phyloP scores from a whole-genome alignment of 2,113 vertebrate species.

The Lepus americanus region DNA sequence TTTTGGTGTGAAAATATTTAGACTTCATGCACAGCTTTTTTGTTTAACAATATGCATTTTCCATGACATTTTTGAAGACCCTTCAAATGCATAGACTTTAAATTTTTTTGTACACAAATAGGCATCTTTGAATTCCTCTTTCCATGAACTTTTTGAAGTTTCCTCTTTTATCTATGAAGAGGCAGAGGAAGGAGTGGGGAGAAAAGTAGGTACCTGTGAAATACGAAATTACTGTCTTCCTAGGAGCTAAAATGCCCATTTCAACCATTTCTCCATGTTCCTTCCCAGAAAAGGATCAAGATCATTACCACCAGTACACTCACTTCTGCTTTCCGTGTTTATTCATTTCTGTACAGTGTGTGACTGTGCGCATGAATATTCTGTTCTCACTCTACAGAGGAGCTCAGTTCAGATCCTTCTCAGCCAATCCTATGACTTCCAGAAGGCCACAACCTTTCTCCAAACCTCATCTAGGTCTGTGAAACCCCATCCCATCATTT shows the following conservation, averaged over 20 bases:
- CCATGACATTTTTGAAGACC: no score
- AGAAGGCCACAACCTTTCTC: neutral
- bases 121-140: no score
- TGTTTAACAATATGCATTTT: no score
- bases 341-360: neutral
- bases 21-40: no score
- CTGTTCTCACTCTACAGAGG: neutral
- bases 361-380: conserved; percentile 30
- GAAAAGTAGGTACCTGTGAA: neutral
- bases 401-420: neutral
- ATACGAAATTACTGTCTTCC: neutral
- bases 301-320: neutral
- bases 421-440: neutral
- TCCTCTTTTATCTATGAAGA: neutral
- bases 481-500: no score
- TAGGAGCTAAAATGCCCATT: neutral
- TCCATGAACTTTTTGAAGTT: no score
- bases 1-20: no score
- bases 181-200: neutral
- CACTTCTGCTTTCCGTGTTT: neutral
- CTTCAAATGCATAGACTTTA: no score
- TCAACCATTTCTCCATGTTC: conserved; percentile 2
- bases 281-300: neutral
- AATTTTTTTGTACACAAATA: no score
- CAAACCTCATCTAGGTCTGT: neutral